These are phyloP conservation scores for Indicator indicator DNA, from an alignment of 2,113 vertebrate species.

Conservation along the genomic window DNA sequence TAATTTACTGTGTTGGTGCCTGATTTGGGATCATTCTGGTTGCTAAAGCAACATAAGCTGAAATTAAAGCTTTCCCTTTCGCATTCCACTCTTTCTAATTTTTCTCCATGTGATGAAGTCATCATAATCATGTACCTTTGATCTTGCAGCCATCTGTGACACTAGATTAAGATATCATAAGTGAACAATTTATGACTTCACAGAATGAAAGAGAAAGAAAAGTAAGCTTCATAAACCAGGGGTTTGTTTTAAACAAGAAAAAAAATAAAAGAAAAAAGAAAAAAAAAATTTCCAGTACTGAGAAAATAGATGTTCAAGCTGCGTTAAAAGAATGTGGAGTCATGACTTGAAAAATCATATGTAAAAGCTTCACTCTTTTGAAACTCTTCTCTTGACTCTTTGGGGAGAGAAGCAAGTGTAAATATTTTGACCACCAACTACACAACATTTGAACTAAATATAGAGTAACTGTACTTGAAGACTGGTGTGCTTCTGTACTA, in stretches of 20 bases:
- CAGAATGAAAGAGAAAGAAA: slow-evolving; percentile 61
- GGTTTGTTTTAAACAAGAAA: slow-evolving; percentile 53
- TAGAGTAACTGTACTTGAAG: slow-evolving; percentile 12
- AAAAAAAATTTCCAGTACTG: not conserved
- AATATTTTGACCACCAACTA: slow-evolving; percentile 12
- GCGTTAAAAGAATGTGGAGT: slow-evolving; percentile 9
- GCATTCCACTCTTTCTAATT: slow-evolving; percentile 51
- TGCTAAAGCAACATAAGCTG: slow-evolving; percentile 63
- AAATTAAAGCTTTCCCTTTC: slow-evolving; percentile 47
- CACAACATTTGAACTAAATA: slow-evolving; percentile 48
- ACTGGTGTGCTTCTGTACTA: slow-evolving; percentile 42
- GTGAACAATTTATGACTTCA: slow-evolving; percentile 68
- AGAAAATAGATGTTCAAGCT: slow-evolving; percentile 15
- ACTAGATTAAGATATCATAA: slow-evolving; percentile 63
- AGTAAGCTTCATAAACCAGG: slow-evolving; percentile 46
- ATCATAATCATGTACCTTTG: slow-evolving; percentile 59
- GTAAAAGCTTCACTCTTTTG: slow-evolving; percentile 9
- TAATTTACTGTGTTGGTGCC: slow-evolving; percentile 25
- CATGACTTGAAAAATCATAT: not conserved
- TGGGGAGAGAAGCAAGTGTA: not conserved
- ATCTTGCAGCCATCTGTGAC: slow-evolving; percentile 65
- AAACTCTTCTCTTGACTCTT: not conserved
- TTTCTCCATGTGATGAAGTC: slow-evolving; percentile 54
- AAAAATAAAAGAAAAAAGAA: not conserved
- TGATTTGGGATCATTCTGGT: slow-evolving; percentile 48